Conservation (phyloP, 1,140 invertebrate species). For the Hestina assimilis region DNA sequence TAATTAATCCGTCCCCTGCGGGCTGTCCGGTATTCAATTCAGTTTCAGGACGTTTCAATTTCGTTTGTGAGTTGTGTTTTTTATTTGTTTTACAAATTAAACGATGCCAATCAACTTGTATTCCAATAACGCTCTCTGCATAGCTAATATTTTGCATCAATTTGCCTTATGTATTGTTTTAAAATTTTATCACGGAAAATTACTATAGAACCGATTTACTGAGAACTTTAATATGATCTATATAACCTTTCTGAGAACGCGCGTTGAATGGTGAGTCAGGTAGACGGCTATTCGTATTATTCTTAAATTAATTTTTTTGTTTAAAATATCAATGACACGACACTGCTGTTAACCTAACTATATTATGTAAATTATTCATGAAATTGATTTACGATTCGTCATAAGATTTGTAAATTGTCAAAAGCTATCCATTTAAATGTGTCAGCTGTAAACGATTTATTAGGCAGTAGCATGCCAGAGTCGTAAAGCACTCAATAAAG, state of each 20-base stretch:
- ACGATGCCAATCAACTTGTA: conserved; percentile 52
- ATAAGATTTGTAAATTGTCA: conserved; percentile 9
- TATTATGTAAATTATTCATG: not conserved
- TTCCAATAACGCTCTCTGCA: conserved; percentile 12
- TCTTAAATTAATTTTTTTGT: not conserved
- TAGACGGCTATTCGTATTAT: conserved; percentile 5
- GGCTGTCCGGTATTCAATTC: conserved; percentile 54
- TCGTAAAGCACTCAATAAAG: conserved; percentile 32
- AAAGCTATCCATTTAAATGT: conserved; percentile 6
- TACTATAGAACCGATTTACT: conserved; percentile 9
- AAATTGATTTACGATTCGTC: conserved; percentile 5
- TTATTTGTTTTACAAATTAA: conserved; percentile 56
- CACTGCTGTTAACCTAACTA: not conserved
- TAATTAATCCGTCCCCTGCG: conserved; percentile 54
- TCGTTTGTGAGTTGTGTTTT: conserved; percentile 53
- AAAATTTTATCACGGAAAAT: conserved; percentile 15
- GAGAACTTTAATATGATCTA: conserved; percentile 18
- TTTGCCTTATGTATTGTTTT: conserved; percentile 8
- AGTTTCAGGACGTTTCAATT: conserved; percentile 61
- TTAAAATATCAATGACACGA: not conserved
- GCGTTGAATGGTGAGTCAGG: conserved; percentile 7
- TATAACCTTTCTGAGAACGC: conserved; percentile 12
- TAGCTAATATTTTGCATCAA: conserved; percentile 14
- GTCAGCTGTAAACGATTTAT: conserved; percentile 18
- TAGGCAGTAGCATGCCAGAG: conserved; percentile 15